Evolutionary conservation across 2,113 vertebrate species (phyloP), one percentile per base, ranked within the genome.

Genomic region (Scomber scombrus): DNA sequence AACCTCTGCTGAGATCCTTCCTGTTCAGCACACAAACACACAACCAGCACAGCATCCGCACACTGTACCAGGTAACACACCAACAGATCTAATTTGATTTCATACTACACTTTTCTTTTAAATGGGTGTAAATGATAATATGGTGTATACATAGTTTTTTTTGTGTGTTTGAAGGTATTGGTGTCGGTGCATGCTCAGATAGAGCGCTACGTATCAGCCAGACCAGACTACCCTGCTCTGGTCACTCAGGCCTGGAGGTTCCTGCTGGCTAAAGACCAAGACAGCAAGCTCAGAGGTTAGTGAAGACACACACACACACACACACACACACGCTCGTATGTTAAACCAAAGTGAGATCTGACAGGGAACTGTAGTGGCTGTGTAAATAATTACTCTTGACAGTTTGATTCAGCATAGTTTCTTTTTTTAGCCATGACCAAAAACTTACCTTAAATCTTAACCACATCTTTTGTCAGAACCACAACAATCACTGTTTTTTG

Each of bases 1-100:
- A 99, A 83, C 98, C 97, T 0, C 96, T 99, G 3, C 96, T 99
- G 54, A 95, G 94, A 15, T 96, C 95, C 70, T 99, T 99, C 67
- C 94, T 99, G 77, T 96, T 99, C 82, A 95, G 95, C 91, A 96
- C 97, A 56, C 95, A 96, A 81, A 90, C 95, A 81, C 79, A 95
- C 66, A 93, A 91, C 66, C 96, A 96, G 92, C 95, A 96, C 5
- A 95, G 94, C 0, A 91, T 96, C 4, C 95, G 95, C 46, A 97
- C 97, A 0, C 95, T 99, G 19, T 96, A 98, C 70, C 97, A 99
- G 98, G 98, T 98, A 91, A 31, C 60, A n/a, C 11, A 19, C 55
- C 55, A 34, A 18, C 47, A 23, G 2, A 0, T 23, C 18, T 21
- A 13, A 29, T 49, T 7, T 31, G 1, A 15, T n/a, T 34, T 50